These are phyloP conservation scores for Hypsopygia costalis DNA, from an alignment of 2,888 invertebrate genomes.

Conservation along the genomic window DNA sequence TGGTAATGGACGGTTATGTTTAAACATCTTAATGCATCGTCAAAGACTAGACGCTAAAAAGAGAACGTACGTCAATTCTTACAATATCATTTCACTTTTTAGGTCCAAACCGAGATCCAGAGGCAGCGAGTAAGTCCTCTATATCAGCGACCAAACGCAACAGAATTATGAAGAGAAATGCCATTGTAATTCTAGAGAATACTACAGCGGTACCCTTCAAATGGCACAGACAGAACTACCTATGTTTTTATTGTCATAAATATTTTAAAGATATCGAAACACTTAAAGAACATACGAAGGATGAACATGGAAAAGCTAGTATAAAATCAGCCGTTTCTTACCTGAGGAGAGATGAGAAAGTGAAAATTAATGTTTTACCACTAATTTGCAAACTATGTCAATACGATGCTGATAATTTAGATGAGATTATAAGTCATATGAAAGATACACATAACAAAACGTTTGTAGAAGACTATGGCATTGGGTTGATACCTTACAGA, in stretches of 20 bases:
- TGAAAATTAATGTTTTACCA: constrained; percentile 58
- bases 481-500: constrained; percentile 58
- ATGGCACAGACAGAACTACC: constrained; percentile 65
- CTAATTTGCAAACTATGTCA: constrained; percentile 46
- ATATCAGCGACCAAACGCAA: constrained; percentile 60
- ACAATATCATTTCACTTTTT: constrained; percentile 51
- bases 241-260: constrained; percentile 68
- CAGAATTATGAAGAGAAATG: constrained; percentile 61
- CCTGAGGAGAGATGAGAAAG: constrained; percentile 59
- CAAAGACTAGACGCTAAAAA: no score
- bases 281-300: constrained; percentile 59
- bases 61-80: neutral
- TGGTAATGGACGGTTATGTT: no score
- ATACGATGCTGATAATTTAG: constrained; percentile 26
- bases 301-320: constrained; percentile 44
- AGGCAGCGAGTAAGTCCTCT: constrained; percentile 45
- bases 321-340: constrained; percentile 56
- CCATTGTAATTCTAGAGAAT: constrained; percentile 50
- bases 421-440: constrained; percentile 42
- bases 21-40: no score
- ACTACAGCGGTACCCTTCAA: constrained; percentile 62
- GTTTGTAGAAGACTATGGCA: constrained; percentile 43
- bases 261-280: constrained; percentile 41
- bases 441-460: constrained; percentile 35
- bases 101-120: constrained; percentile 42